Evolutionary conservation across 2,888 invertebrate species (phyloP), one percentile per base, ranked within the genome.

Genomic region (Drosophila robusta): DNA sequence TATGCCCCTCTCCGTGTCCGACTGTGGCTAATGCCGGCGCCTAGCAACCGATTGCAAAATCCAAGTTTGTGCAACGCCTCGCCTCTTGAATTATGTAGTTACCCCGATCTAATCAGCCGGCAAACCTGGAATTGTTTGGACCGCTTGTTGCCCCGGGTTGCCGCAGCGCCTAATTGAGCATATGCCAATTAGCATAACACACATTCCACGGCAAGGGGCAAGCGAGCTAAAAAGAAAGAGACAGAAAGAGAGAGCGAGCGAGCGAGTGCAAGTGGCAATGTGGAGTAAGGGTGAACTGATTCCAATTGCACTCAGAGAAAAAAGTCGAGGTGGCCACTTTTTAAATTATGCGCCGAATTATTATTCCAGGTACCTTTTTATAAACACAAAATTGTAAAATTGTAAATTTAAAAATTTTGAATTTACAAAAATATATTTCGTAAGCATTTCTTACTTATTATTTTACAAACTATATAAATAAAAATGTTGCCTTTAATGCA

Each of bases 151-250:
- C 64, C 74, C 64, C 26, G 51, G 66, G 75, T 56, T 70, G 75
- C 73, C 64, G 39, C 75, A 61, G 69, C 58, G 82, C 74, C 78
- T 80, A 87, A 86, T 85, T 87, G 82, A 82, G 87, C 86, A 82
- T 87, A 86, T 86, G 87, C 87, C 86, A 86, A 86, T 86, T 87
- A 86, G 86, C 82, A 80, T 84, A 75, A 63, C 63, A 54, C 56
- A 61, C 56, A 65, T 36, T 36, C 38, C 56, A 22, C 36, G 38
- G 54, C 18, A 36, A 18, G 55, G 46, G 55, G 6, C 34, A 54
- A 24, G 44, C 32, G 38, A n/a, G 12, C 14, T n/a, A 11, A 24
- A 16, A 14, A 18, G 32, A 51, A 47, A 42, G 45, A 18, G 42
- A 44, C 32, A 24, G 44, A 38, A 11, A 2, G 11, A 14, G 8